A percentile compares a stretch with the other conserved stretches of the same genome.
Conservation (phyloP, 2,797 vertebrate genomes). For the Chlorospingus semifuscus region DNA sequence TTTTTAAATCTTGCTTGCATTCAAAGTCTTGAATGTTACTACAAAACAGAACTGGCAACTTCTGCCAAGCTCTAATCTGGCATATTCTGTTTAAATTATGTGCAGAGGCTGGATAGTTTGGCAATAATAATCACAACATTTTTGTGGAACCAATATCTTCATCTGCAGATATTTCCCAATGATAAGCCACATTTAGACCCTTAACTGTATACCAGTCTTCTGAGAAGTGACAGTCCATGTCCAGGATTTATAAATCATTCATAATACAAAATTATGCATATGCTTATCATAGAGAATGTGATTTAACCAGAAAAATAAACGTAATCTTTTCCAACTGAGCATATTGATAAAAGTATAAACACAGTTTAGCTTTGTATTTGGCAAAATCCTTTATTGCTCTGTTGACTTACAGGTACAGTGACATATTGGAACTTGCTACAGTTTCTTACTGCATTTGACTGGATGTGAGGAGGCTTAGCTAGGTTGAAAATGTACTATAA, state of each 20-base stretch:
- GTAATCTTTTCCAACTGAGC: not conserved
- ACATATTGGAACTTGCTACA: not conserved
- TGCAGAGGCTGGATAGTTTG: not conserved
- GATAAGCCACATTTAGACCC: not conserved
- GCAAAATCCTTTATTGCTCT: not conserved
- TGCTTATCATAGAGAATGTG: not conserved
- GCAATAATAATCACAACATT: not conserved
- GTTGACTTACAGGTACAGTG: not conserved
- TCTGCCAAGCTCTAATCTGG: not conserved
- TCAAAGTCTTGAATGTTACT: not conserved
- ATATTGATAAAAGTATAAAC: not conserved
- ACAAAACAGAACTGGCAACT: not conserved
- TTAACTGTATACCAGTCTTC: not conserved
- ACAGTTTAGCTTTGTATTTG: not conserved
- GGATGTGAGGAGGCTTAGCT: not conserved
- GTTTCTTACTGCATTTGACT: not conserved
- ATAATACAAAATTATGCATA: not conserved
- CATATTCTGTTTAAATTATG: not conserved
- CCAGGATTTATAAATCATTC: not conserved
- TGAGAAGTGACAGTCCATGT: not conserved
- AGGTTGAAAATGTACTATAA: not conserved
- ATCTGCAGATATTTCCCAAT: not conserved
- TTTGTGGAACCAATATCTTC: not conserved
- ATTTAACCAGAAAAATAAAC: not conserved
- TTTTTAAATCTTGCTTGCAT: not conserved